These are phyloP conservation scores for Aelia acuminata DNA, from an alignment of 2,888 invertebrate species.

Conservation along the genomic window DNA sequence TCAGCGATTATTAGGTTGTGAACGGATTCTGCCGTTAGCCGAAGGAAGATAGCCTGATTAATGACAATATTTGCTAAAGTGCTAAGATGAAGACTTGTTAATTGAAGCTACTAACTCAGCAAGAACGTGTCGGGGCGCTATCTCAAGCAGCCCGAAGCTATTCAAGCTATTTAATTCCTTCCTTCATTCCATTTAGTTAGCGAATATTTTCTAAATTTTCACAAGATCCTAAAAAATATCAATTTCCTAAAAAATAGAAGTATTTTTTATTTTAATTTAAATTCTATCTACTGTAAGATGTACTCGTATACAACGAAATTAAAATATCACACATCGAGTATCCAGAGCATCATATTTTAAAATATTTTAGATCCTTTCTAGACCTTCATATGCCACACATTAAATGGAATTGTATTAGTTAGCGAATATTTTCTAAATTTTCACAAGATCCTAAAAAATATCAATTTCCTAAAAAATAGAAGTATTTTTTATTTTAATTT, in stretches of 20 bases:
- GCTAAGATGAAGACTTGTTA: conserved; percentile 18
- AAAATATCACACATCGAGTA: no score
- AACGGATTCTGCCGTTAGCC: conserved; percentile 5
- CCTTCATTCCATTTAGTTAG: not conserved
- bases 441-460: not conserved
- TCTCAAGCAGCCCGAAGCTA: conserved; percentile 42
- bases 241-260: no score
- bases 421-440: conserved; percentile 10
- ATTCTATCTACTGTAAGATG: no score
- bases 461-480: no score
- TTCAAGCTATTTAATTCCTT: conserved; percentile 37
- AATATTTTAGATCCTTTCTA: no score
- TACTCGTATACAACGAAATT: no score
- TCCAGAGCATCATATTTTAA: no score
- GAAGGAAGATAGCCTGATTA: conserved; percentile 16
- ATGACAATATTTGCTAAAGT: conserved; percentile 28
- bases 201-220: conserved; percentile 13
- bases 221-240: not conserved
- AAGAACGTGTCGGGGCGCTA: conserved; percentile 15
- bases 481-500: no score
- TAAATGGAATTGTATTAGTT: no score
- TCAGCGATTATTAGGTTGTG: conserved; percentile 37
- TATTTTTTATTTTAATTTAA: no score
- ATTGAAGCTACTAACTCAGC: conserved; percentile 45
- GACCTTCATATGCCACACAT: no score